These are phyloP conservation scores for Paedocypris micromegethes DNA, from an alignment of 2,797 vertebrate species.

Conservation along the genomic window DNA sequence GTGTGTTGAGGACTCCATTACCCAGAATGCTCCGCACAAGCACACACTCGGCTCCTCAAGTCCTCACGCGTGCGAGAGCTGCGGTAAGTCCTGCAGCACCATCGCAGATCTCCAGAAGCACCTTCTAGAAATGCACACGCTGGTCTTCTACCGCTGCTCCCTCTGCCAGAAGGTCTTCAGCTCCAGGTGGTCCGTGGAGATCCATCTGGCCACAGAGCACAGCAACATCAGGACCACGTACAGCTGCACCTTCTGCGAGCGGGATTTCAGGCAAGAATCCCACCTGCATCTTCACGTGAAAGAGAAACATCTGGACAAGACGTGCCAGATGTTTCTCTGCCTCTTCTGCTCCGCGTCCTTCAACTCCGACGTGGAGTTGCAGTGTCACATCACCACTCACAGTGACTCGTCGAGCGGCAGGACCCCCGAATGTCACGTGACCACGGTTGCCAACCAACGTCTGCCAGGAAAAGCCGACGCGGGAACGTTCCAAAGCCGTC, in stretches of 20 bases:
- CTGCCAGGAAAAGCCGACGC: conserved; percentile 11
- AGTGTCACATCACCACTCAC: conserved; percentile 97
- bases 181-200: conserved; percentile 95
- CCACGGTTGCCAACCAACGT: neutral
- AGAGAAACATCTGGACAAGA: conserved; percentile 95
- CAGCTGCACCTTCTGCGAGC: conserved; percentile 94
- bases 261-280: conserved; percentile 93
- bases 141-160: conserved; percentile 96
- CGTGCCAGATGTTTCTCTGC: conserved; percentile 90
- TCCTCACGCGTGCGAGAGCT: conserved; percentile 97
- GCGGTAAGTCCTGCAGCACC: conserved; percentile 95
- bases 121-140: conserved; percentile 97
- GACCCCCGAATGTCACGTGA: conserved; percentile 6
- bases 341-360: conserved; percentile 97
- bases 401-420: conserved; percentile 71
- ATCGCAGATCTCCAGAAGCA: conserved; percentile 97
- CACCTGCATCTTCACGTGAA: conserved; percentile 95
- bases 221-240: conserved; percentile 97
- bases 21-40: conserved; percentile 91
- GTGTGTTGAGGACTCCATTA: conserved; percentile 84
- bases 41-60: conserved; percentile 96
- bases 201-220: conserved; percentile 96
- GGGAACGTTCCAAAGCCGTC: conserved; percentile 66
- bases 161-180: conserved; percentile 97
- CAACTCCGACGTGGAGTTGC: conserved; percentile 94